Base-by-base conservation (phyloP, 1,140 invertebrate species). In the Macrosteles quadrilineatus region DNA sequence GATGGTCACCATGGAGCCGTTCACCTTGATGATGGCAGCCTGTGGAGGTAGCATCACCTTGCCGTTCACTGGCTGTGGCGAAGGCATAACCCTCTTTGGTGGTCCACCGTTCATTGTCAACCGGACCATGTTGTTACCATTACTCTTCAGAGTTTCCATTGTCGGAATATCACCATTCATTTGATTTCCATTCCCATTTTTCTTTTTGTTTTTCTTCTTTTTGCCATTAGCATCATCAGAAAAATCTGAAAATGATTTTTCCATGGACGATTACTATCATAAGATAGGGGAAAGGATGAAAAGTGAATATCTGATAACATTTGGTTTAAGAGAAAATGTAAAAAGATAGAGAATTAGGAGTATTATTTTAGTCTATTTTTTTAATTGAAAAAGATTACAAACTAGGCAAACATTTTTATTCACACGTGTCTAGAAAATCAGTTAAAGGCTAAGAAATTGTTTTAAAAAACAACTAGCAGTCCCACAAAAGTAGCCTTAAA, bases 1-100 rank as follows among this genome's bases (percentile, higher is more conserved):
- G 36, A 93, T 93, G 0, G 91, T 93, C 43, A 91, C 91, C 90
- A 92, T 93, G 12, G 88, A 88, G 74, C 89, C 88, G 72, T 88
- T 88, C 53, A 87, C 86, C 73, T 87, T 88, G 75, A 89, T 88
- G 69, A 90, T 90, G 0, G 87, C 86, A 1, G 87, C 87, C 65
- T 85, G 85, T 73, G 30, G 36, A 6, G 55, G 55, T 57, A 59
- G 32, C 68, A 69, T 31, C 45, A 50, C 27, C 62, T 64, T 69
- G 11, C 68, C 68, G 31, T 81, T 79, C 72, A 79, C 76, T 23
- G 83, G 81, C 0, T 82, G 77, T 70, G 78, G 78, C 72, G 30
- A 29, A 9, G 55, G 55, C 68, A 59, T 59, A 11, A 67, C 14
- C 19, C 50, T 68, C 23, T 57, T 68, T 3, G 45, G 27, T 6